Evolutionary conservation across 2,113 vertebrate genomes (phyloP), one percentile per base, ranked within the genome.

Genomic region (Orientallactaga bullata): DNA sequence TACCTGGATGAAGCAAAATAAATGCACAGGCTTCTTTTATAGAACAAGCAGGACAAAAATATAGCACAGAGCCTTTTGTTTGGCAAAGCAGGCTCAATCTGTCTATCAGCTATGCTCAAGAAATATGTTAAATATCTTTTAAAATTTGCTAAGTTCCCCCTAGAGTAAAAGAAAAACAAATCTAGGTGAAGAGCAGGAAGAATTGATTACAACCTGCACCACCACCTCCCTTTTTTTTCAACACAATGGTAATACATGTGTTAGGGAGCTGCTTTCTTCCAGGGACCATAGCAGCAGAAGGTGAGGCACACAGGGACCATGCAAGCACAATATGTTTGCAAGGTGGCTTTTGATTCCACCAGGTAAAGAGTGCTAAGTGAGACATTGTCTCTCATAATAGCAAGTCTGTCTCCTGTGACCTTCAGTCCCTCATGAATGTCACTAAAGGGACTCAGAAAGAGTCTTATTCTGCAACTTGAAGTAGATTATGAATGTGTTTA

Each of bases 1-100:
- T 96, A 76, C 94, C 93, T 97, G 92, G 90, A 87, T 97, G 96
- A 96, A 97, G 94, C 93, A 96, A 95, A 95, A 96, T 96, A 97
- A 98, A 97, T 97, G 85, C 89, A 97, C 13, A 51, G 84, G 23
- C 68, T 97, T 98, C 83, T 74, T 98, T 96, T 97, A 96, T 96
- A 97, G 97, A 96, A 97, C n/a, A 94, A 94, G 42, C 90, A 69
- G 72, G 71, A 95, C 79, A 66, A 94, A 97, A 97, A 96, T 97
- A 96, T 66, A 97, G 97, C 92, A 76, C 7, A 60, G 42, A 87
- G 15, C 28, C 55, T 55, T 86, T 18, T 39, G 3, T 96, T 95
- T 96, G 73, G 81, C 90, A 92, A 89, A 94, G 66, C 39, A 86
- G 74, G 85, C 94, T 96, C 81, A 95, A 73, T 32, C 91, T 94